Evolutionary conservation across 2,797 vertebrate species (phyloP).

Genomic region (Mastacembelus armatus): DNA sequence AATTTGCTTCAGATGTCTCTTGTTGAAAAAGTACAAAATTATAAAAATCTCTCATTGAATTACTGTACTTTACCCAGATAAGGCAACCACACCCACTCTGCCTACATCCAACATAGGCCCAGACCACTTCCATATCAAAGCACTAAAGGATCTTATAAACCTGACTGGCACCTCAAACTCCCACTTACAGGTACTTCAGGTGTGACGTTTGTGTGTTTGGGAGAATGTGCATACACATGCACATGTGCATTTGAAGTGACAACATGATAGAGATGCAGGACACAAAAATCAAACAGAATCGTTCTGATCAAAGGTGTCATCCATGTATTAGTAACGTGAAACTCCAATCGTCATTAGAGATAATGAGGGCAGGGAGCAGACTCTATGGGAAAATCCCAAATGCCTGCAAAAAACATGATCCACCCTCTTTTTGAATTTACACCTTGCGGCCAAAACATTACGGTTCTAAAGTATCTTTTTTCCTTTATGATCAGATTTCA

Average conservation of each 20-base stretch:
- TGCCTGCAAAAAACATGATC: constrained; percentile 24
- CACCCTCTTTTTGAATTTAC: constrained; percentile 14
- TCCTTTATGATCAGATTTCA: constrained; percentile 52
- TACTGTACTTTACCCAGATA: constrained; percentile 2
- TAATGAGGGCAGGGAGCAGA: constrained; percentile 33
- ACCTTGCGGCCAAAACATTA: constrained; percentile 13
- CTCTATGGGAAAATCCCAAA: constrained; percentile 62
- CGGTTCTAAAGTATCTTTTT: constrained; percentile 27
- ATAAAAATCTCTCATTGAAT: constrained; percentile 19
- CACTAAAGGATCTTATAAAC: constrained; percentile 43
- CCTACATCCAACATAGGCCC: constrained; percentile 39
- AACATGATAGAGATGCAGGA: constrained; percentile 34
- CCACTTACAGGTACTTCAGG: constrained; percentile 42
- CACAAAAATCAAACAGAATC: too few species aligned
- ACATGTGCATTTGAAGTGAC: constrained; percentile 31
- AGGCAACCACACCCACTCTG: constrained; percentile 8
- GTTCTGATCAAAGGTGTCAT: constrained; percentile 70
- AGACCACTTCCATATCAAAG: constrained; percentile 44
- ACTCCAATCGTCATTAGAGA: constrained; percentile 46
- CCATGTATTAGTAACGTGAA: constrained; percentile 52
- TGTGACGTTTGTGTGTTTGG: constrained; percentile 16
- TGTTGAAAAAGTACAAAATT: constrained; percentile 23
- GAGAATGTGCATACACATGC: background rate
- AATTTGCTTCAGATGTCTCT: constrained; percentile 52
- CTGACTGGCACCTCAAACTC: constrained; percentile 69